A percentile compares a stretch with the other conserved stretches of the same genome.
These are phyloP conservation scores for Euleptes europaea DNA, from an alignment of 2,113 vertebrate genomes.

Conservation along the genomic window DNA sequence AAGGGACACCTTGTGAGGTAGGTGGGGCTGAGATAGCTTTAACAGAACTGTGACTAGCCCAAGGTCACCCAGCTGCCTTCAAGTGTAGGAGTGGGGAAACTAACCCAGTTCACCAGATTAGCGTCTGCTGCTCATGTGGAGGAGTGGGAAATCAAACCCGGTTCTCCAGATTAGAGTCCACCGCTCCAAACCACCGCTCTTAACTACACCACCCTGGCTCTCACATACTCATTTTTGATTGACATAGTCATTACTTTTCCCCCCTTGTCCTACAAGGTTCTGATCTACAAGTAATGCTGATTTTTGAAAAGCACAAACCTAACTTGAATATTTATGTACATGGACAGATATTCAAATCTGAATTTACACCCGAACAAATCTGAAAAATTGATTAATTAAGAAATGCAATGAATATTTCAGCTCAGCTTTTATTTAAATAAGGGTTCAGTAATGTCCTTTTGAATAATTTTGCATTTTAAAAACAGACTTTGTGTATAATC, in stretches of 20 bases:
- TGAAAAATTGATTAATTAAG: not conserved
- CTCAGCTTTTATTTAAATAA: constrained; percentile 24
- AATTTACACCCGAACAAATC: not conserved
- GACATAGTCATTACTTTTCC: not conserved
- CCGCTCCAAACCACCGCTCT: too few relatives aligned
- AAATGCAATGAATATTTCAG: not conserved
- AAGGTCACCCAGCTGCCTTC: too few relatives aligned
- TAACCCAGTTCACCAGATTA: too few relatives aligned
- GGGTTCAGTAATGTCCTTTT: not conserved
- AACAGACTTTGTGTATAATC: constrained; percentile 12
- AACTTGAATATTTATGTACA: not conserved
- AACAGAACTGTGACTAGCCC: too few relatives aligned
- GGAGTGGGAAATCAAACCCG: too few relatives aligned
- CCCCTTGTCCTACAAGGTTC: not conserved
- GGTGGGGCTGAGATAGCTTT: too few relatives aligned
- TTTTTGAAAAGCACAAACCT: not conserved
- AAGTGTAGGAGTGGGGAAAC: too few relatives aligned
- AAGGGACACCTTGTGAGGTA: too few relatives aligned
- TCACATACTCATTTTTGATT: not conserved
- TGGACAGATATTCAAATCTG: not conserved
- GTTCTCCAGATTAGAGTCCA: too few relatives aligned
- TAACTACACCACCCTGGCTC: too few relatives aligned
- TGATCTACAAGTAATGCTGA: not conserved
- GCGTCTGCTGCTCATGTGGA: too few relatives aligned
- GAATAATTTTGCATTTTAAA: not conserved